A percentile compares a stretch with the other conserved stretches of the same genome.
These are phyloP conservation scores for Punctoribates punctum DNA, from an alignment of 2,888 invertebrate genomes.

Conservation along the genomic window DNA sequence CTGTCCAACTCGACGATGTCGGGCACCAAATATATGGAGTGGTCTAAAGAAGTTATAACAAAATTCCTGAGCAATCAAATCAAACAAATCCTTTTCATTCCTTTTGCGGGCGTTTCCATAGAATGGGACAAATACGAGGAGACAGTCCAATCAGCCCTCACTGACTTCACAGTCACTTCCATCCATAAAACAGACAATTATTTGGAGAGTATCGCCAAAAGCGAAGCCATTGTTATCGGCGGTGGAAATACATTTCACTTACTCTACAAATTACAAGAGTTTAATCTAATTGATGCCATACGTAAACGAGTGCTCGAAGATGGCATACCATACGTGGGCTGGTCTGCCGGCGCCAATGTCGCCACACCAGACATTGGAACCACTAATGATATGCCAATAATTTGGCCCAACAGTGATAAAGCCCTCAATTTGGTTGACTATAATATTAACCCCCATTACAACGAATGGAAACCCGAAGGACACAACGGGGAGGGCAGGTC, in stretches of 20 bases:
- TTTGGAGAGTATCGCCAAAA: slow-evolving; percentile 59
- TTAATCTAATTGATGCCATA: slow-evolving; percentile 64
- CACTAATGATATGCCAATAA: slow-evolving; percentile 84
- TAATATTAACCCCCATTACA: slow-evolving; percentile 80
- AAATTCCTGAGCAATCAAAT: slow-evolving; percentile 56
- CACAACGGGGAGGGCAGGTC: slow-evolving; percentile 37
- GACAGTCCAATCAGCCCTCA: slow-evolving; percentile 61
- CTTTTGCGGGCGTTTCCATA: slow-evolving; percentile 63
- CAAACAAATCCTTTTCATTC: slow-evolving; percentile 66
- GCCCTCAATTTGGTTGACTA: slow-evolving; percentile 71
- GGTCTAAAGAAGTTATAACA: slow-evolving; percentile 34
- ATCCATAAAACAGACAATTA: slow-evolving; percentile 62
- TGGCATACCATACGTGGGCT: slow-evolving; percentile 69
- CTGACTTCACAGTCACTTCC: slow-evolving; percentile 57
- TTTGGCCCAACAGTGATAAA: slow-evolving; percentile 68
- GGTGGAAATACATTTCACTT: slow-evolving; percentile 77
- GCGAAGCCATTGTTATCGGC: slow-evolving; percentile 69
- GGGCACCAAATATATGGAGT: slow-evolving; percentile 39
- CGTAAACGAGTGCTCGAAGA: slow-evolving; percentile 61
- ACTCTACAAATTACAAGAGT: slow-evolving; percentile 66
- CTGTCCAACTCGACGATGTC: slow-evolving; percentile 43
- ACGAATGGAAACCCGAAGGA: slow-evolving; percentile 60
- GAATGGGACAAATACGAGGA: slow-evolving; percentile 65
- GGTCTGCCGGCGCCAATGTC: slow-evolving; percentile 78
- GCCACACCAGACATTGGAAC: slow-evolving; percentile 73